Evolutionary conservation across 2,113 vertebrate genomes (phyloP), one percentile per base, ranked within the genome.

Genomic region (Grammomys dolichurus): DNA sequence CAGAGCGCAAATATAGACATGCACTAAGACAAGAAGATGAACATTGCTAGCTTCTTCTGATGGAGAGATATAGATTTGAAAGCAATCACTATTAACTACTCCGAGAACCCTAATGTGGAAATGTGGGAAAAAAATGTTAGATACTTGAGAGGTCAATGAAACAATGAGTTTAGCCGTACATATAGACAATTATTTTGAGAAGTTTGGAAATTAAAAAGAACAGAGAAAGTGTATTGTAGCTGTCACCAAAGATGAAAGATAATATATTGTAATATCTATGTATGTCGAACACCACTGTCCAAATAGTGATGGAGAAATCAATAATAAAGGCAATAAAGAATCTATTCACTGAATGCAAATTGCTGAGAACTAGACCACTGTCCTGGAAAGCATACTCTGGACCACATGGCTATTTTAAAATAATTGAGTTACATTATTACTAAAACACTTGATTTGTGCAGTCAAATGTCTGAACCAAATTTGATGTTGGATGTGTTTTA

Each of bases 321-420:
- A 65, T 63, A 28, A 54, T 65, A 81, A 0, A 8, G 12, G 28
- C 85, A 5, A 88, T 56, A 76, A 54, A 69, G 58, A 6, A 77
- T 4, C 58, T 40, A 26, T 54, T 54, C 58, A 4, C 14, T 67
- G n/a, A 51, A 76, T 67, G 58, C 63, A 70, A 89, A 7, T 76
- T 70, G 63, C 6, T 65, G 48, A 92, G 70, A 90, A 70, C 48
- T 48, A 0, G 3, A 6, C 36, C 7, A 36, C 70, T 87, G 17
- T 87, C 36, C 56, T 77, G 1, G 46, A 81, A 81, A 65, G 11
- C 3, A 67, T 4, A 28, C 2, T 19, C 4, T 51, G 88, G 63
- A 70, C 16, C 36, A 75, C 36, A 69, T 43, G 9, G 11, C 40
- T 80, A 84, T 33, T 88, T 94, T 54, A 96, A 92, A 94, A 92